A percentile compares a stretch with the other conserved stretches of the same genome.
Evolutionary conservation across 1,140 invertebrate genomes (phyloP).

Genomic region (Eupristina koningsbergeri): DNA sequence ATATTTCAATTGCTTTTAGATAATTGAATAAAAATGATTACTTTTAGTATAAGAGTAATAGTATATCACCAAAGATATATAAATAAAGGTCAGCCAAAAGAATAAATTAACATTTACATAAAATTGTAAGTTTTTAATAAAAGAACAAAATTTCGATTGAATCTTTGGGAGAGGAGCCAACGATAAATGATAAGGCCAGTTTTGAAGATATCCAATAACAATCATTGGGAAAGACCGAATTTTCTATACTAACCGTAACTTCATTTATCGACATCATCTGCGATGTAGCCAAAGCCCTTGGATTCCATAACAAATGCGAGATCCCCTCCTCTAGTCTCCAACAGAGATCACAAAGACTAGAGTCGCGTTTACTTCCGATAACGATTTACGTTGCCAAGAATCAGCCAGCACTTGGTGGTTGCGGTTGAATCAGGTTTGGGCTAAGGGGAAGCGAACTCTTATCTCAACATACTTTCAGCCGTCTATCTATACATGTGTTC

Average conservation of each 20-base stretch:
- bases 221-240: background rate
- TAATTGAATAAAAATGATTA: too few relatives aligned
- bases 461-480: slow-evolving; percentile 2
- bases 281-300: background rate
- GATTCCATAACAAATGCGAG: slow-evolving; percentile 34
- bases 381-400: slow-evolving; percentile 42
- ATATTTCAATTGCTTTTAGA: too few relatives aligned
- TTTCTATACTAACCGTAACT: slow-evolving; percentile 15
- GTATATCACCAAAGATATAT: too few relatives aligned
- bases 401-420: slow-evolving; percentile 8
- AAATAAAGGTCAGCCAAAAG: too few relatives aligned
- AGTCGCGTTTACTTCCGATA: slow-evolving; percentile 34
- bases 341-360: slow-evolving; percentile 1
- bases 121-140: background rate
- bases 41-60: too few relatives aligned
- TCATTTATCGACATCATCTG: slow-evolving; percentile 25
- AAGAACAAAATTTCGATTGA: background rate
- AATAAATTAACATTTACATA: too few relatives aligned
- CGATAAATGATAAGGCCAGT: background rate
- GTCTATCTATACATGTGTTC: background rate
- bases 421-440: background rate
- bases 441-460: slow-evolving; percentile 1
- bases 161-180: background rate
- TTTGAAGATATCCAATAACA: slow-evolving; percentile 10
- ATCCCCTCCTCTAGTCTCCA: background rate